A percentile compares a stretch with the other conserved stretches of the same genome.
phyloP scores from a whole-genome alignment of 2,113 vertebrate species.

The Dicerorhinus sumatrensis region DNA sequence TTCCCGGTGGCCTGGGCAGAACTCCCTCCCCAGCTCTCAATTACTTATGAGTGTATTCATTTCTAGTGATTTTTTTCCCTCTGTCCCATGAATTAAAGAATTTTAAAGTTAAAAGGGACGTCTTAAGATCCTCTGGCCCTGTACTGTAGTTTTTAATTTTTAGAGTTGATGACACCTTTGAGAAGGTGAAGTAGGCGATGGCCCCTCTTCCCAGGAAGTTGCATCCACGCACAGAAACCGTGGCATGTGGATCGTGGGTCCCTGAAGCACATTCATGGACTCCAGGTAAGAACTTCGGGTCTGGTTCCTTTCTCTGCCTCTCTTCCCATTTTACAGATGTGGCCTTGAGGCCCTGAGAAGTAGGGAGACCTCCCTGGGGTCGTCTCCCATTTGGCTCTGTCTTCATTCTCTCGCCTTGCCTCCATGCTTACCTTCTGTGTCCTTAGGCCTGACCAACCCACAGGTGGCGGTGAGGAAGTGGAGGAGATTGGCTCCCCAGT shows the following conservation, averaged over 20 bases:
- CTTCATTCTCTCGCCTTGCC: background rate
- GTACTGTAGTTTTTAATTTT: background rate
- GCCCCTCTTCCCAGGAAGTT: background rate
- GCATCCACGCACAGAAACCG: accelerated
- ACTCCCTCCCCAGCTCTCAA: background rate
- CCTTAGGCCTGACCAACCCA: no score
- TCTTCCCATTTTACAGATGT: background rate
- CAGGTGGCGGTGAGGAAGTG: background rate
- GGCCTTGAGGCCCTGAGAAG: background rate
- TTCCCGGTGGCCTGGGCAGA: background rate
- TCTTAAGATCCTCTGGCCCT: background rate
- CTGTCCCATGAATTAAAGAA: background rate
- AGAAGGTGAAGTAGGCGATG: background rate
- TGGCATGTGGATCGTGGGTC: background rate
- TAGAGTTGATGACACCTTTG: background rate
- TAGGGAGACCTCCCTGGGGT: background rate
- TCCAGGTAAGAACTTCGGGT: background rate
- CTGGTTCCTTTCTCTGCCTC: background rate
- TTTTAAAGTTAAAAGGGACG: background rate
- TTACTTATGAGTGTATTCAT: background rate
- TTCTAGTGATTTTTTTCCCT: background rate
- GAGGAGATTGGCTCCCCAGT: accelerated
- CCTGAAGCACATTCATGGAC: background rate
- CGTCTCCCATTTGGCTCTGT: background rate
- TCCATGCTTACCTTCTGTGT: background rate